Evolutionary conservation across 2,797 vertebrate genomes (phyloP), one percentile per base, ranked within the genome.

Genomic region (Anolis apletophallus): DNA sequence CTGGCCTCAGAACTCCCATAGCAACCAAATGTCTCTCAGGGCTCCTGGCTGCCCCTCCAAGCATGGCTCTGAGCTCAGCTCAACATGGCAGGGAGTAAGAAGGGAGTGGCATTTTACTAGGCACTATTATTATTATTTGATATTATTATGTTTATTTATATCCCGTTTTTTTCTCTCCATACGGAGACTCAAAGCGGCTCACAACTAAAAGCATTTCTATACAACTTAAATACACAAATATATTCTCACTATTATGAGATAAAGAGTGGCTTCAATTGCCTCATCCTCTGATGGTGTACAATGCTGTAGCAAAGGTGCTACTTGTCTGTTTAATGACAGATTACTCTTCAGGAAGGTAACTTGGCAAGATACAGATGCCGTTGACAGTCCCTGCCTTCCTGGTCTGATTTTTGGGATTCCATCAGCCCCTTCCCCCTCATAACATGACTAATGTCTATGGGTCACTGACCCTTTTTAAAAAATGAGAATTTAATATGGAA

Each of bases 11-110:
- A 46, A 82, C 79, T 82, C 87, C 80, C 87, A n/a, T 85, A 82
- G 87, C 84, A 88, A 88, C 84, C 80, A 78, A 46, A 73, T 80
- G 80, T 87, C 79, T 88, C 87, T 52, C 83, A n/a, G 87, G 83
- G 72, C 83, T 85, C 32, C 59, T 12, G 29, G 80, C 84, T 2
- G 80, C 74, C 68, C 68, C 84, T 57, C 52, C 3, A 59, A 87
- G 81, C 11, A 3, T 32, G 61, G 61, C 80, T 67, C 52, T 13
- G 71, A 34, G 69, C 29, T 21, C 86, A 21, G 26, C 54, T 34
- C n/a, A 36, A 67, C 64, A 36, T 46, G 59, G 57, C 13, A 21
- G 32, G 12, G 19, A 52, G 23, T 7, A 21, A 32, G 67, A 9
- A 14, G 57, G 26, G 50, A 67, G 23, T 26, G 11, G 16, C 55